These are phyloP conservation scores for Temnothorax curvispinosus DNA, from an alignment of 1,140 invertebrate genomes.

Conservation along the genomic window DNA sequence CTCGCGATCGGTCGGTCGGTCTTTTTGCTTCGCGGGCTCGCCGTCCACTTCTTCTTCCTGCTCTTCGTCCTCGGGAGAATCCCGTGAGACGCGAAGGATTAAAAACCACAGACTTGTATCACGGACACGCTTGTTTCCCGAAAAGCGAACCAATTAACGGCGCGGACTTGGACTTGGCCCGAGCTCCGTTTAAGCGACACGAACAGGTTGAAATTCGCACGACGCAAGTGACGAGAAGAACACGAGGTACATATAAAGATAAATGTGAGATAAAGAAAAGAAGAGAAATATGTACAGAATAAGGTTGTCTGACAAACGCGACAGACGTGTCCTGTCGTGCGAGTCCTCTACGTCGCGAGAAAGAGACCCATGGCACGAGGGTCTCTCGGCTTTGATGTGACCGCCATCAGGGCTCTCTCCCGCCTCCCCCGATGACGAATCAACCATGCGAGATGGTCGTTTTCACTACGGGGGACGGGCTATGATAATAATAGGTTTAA, in stretches of 20 bases:
- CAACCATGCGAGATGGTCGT: constrained; percentile 72
- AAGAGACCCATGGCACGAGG: background rate
- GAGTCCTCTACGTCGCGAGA: constrained; percentile 68
- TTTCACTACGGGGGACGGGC: constrained; percentile 79
- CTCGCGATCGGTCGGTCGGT: constrained; percentile 33
- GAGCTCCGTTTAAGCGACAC: constrained; percentile 1
- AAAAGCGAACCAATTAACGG: constrained; percentile 42
- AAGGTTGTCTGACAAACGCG: constrained; percentile 59
- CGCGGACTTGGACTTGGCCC: constrained; percentile 12
- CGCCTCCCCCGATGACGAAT: constrained; percentile 45
- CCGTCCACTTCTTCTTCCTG: constrained; percentile 20
- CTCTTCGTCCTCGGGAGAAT: constrained; percentile 28
- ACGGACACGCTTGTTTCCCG: constrained; percentile 39
- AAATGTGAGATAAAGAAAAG: constrained; percentile 42
- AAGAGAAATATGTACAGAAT: constrained; percentile 50
- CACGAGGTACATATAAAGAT: constrained; percentile 62
- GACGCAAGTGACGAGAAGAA: constrained; percentile 40
- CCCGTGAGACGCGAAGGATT: constrained; percentile 34
- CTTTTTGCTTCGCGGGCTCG: constrained; percentile 38
- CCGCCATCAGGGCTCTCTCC: constrained; percentile 48
- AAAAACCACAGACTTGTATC: constrained; percentile 40
- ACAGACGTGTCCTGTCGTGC: constrained; percentile 69
- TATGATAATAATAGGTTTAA: constrained; percentile 80
- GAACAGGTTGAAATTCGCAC: background rate
- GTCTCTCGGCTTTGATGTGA: constrained; percentile 64